phyloP scores from a whole-genome alignment of 2,113 vertebrate species.

The Puntigrus tetrazona region DNA sequence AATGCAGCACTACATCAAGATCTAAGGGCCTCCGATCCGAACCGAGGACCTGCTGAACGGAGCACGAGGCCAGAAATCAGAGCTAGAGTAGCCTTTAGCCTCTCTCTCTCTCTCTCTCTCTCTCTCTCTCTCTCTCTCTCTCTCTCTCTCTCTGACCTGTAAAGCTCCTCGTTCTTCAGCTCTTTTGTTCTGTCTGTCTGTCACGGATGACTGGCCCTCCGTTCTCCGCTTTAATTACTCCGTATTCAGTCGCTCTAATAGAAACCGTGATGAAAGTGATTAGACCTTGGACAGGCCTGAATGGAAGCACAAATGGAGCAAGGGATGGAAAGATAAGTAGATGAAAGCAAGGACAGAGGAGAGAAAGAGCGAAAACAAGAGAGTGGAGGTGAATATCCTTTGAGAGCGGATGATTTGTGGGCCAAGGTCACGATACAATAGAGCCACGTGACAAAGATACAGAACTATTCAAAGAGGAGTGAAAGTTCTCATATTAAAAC shows the following conservation, averaged over 20 bases:
- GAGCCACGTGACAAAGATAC: background rate
- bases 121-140: conserved; percentile 4
- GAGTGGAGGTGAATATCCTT: background rate
- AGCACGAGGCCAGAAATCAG: background rate
- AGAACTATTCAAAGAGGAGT: background rate
- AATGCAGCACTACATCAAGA: background rate
- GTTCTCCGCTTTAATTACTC: conserved; percentile 53
- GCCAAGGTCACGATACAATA: conserved; percentile 8
- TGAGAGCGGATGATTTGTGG: background rate
- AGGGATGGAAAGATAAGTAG: conserved; percentile 37
- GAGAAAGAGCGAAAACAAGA: background rate
- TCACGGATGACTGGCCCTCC: conserved; percentile 49
- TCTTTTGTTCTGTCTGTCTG: conserved; percentile 28
- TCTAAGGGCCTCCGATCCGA: background rate
- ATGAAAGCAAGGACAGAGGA: conserved; percentile 29
- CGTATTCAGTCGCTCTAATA: conserved; percentile 51
- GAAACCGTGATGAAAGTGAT: conserved; percentile 55
- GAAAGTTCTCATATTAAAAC: background rate
- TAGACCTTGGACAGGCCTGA: conserved; percentile 48
- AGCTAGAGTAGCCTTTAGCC: too few relatives aligned
- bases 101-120: conserved; percentile 17
- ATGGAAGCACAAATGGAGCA: conserved; percentile 46
- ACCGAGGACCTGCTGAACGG: background rate
- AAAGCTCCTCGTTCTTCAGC: conserved; percentile 41
- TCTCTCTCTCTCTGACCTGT: conserved; percentile 27